phyloP scores from a whole-genome alignment of 2,888 invertebrate species.

The Nemapogon koenigi region DNA sequence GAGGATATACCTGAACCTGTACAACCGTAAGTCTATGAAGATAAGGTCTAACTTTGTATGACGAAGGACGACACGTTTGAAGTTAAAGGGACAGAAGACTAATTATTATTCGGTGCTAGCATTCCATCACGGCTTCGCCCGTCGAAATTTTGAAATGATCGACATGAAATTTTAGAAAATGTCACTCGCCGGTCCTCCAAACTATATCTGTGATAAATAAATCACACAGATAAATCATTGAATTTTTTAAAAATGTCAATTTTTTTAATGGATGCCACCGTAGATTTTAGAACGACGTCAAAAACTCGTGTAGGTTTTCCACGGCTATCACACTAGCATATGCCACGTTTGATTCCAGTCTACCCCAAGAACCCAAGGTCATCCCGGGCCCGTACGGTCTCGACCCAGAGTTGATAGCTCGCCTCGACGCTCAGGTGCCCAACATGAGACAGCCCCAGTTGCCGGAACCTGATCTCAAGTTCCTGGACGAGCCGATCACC shows the following conservation, averaged over 20 bases:
- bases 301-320: too few species aligned
- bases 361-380: conserved; percentile 46
- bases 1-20: conserved; percentile 33
- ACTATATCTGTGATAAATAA: too few species aligned
- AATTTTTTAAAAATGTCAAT: too few species aligned
- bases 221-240: too few species aligned
- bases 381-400: conserved; percentile 79
- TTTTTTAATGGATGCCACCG: too few species aligned
- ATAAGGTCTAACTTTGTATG: not conserved
- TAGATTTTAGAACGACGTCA: too few species aligned
- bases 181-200: too few species aligned
- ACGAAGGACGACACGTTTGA: not conserved
- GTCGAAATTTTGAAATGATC: too few species aligned
- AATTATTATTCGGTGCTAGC: not conserved
- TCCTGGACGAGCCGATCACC: conserved; percentile 53
- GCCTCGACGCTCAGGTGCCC: conserved; percentile 66
- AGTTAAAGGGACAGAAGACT: not conserved
- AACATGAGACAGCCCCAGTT: conserved; percentile 31
- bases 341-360: too few species aligned
- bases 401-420: conserved; percentile 74
- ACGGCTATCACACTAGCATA: too few species aligned
- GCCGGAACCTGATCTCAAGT: conserved; percentile 54
- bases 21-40: conserved; percentile 16
- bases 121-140: too few species aligned
- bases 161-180: too few species aligned